A percentile compares a stretch with the other conserved stretches of the same genome.
Conservation (phyloP, 2,113 vertebrate genomes). For the Cheilinus undulatus region DNA sequence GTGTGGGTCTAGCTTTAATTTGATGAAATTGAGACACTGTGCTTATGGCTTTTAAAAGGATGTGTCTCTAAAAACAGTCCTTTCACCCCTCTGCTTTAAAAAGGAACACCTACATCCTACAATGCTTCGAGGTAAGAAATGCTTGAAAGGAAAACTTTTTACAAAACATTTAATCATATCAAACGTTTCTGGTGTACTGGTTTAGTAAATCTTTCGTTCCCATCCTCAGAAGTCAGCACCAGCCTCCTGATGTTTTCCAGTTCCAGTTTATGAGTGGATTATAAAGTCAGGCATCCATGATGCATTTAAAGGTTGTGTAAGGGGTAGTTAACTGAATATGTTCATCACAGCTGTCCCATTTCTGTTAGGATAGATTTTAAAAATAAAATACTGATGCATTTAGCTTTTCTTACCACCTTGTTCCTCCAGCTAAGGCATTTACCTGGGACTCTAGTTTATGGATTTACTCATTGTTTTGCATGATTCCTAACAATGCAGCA, state of each 20-base stretch:
- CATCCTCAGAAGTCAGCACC: slow-evolving; percentile 63
- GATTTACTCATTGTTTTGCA: background rate
- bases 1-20: slow-evolving; percentile 24
- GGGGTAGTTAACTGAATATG: no score
- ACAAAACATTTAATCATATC: background rate
- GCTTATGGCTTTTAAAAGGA: background rate
- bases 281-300: slow-evolving; percentile 72
- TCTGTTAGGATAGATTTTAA: background rate
- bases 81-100: slow-evolving; percentile 24
- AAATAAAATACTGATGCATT: background rate
- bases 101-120: slow-evolving; percentile 76
- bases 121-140: slow-evolving; percentile 73
- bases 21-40: background rate
- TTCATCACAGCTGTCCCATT: background rate
- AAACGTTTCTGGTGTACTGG: background rate
- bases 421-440: slow-evolving; percentile 11
- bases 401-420: background rate
- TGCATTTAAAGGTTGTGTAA: slow-evolving; percentile 32
- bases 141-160: background rate
- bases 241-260: slow-evolving; percentile 72
- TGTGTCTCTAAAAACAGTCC: background rate
- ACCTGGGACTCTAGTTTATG: background rate
- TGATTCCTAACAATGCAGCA: background rate
- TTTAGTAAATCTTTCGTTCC: slow-evolving; percentile 26
- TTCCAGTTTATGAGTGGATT: slow-evolving; percentile 70